Percentiles rank a stretch among this genome's conserved stretches.
These are phyloP conservation scores for Cliona cf. orientalis DNA, from an alignment of 37 sponge, comb jelly and placozoan species.

Conservation along the genomic window DNA sequence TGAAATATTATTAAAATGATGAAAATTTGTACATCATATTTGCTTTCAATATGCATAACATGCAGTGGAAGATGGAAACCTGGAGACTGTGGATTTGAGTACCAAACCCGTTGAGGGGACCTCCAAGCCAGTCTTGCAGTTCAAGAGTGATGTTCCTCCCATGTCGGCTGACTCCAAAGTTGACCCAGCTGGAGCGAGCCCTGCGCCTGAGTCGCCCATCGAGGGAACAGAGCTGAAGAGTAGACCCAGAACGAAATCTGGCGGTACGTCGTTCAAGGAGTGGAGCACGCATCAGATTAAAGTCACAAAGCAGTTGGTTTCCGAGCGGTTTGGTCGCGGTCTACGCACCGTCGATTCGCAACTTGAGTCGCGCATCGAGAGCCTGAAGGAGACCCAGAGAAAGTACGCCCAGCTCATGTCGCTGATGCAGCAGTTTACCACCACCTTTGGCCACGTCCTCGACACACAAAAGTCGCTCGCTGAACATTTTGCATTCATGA, in stretches of 20 bases:
- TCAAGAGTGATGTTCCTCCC: background rate
- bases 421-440: constrained; percentile 57
- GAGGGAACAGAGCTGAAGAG: constrained; percentile 37
- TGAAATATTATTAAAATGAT: too few relatives aligned
- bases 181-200: too few relatives aligned
- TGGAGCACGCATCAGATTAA: constrained; percentile 79
- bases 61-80: too few relatives aligned
- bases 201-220: background rate
- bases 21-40: too few relatives aligned
- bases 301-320: constrained; percentile 78
- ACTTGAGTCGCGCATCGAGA: constrained; percentile 66
- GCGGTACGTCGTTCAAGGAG: constrained; percentile 48
- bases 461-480: constrained; percentile 80
- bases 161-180: too few relatives aligned
- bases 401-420: constrained; percentile 77
- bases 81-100: constrained; percentile 40
- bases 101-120: background rate
- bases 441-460: constrained; percentile 58
- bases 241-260: constrained; percentile 33
- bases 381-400: constrained; percentile 79
- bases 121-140: constrained; percentile 22
- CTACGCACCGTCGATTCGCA: constrained; percentile 79
- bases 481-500: constrained; percentile 90
- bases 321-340: constrained; percentile 81
- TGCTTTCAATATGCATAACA: too few relatives aligned